Conservation (phyloP, 1,140 invertebrate species). For the Stenopsyche tienmushanensis region DNA sequence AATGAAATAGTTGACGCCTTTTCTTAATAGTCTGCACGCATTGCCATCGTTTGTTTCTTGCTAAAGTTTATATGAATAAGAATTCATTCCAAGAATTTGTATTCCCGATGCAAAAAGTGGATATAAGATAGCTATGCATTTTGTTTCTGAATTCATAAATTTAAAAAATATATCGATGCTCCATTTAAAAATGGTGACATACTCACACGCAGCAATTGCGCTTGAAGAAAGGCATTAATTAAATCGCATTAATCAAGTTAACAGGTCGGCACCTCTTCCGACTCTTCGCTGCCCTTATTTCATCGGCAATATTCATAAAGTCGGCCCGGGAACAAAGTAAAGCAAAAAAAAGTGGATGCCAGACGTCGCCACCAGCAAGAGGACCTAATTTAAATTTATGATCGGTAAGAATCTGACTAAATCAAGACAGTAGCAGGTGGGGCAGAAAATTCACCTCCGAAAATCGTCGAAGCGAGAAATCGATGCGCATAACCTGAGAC, state of each 20-base stretch:
- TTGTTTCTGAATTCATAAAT: background rate
- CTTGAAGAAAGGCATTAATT: too few species aligned
- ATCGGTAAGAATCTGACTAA: conserved; percentile 10
- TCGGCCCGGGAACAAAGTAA: too few species aligned
- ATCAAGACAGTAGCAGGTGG: conserved; percentile 24
- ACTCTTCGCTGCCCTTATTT: too few species aligned
- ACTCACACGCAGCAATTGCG: background rate
- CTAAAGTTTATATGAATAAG: conserved; percentile 13
- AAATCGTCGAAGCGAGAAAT: conserved; percentile 18
- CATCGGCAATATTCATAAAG: too few species aligned
- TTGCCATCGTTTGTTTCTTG: conserved; percentile 1
- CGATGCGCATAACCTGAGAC: conserved; percentile 15
- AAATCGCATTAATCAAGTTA: too few species aligned
- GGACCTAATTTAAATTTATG: conserved; percentile 30
- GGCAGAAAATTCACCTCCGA: background rate
- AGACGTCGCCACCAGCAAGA: conserved; percentile 15
- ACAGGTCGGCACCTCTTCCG: too few species aligned
- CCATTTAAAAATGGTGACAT: background rate
- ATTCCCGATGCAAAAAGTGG: conserved; percentile 11
- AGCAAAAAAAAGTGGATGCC: conserved; percentile 1
- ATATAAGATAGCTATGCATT: conserved; percentile 3
- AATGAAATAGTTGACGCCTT: too few species aligned
- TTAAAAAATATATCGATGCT: background rate
- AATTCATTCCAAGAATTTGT: conserved; percentile 7
- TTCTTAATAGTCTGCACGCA: background rate